These are phyloP conservation scores for Rhysida immarginata DNA, from an alignment of 1,140 invertebrate genomes.

Conservation along the genomic window DNA sequence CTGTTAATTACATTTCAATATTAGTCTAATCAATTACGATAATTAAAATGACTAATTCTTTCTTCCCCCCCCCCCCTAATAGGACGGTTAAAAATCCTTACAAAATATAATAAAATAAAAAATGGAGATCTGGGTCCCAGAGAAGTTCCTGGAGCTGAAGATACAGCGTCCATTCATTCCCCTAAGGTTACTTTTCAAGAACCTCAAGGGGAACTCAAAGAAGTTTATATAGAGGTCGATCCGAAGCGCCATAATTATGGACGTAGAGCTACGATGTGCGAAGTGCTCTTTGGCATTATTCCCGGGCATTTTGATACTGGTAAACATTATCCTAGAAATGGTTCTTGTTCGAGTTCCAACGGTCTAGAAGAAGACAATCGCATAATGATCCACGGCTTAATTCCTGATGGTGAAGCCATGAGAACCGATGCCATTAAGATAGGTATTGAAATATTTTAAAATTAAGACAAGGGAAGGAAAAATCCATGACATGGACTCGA, in stretches of 20 bases:
- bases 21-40: too few species aligned
- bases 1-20: too few species aligned
- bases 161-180: slow-evolving; percentile 1
- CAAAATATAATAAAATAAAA: not conserved
- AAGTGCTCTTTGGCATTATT: slow-evolving; percentile 45
- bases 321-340: not conserved
- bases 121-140: not conserved
- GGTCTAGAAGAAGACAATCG: slow-evolving; percentile 31
- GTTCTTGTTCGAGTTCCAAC: slow-evolving; percentile 28
- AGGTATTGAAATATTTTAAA: slow-evolving; percentile 22
- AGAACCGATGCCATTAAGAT: slow-evolving; percentile 46
- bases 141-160: slow-evolving; percentile 8
- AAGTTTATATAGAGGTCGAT: slow-evolving; percentile 9
- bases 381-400: slow-evolving; percentile 48
- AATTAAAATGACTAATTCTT: too few species aligned
- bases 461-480: too few species aligned
- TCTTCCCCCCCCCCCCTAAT: too few species aligned
- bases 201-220: slow-evolving; percentile 7
- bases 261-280: slow-evolving; percentile 42
- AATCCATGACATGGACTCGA: too few species aligned
- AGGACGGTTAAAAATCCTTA: not conserved
- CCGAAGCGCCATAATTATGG: slow-evolving; percentile 38
- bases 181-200: not conserved
- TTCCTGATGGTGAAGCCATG: slow-evolving; percentile 44
- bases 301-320: slow-evolving; percentile 35